A percentile compares a stretch with the other conserved stretches of the same genome.
These are phyloP conservation scores for Elachura formosa DNA, from an alignment of 2,113 vertebrate species.

Conservation along the genomic window DNA sequence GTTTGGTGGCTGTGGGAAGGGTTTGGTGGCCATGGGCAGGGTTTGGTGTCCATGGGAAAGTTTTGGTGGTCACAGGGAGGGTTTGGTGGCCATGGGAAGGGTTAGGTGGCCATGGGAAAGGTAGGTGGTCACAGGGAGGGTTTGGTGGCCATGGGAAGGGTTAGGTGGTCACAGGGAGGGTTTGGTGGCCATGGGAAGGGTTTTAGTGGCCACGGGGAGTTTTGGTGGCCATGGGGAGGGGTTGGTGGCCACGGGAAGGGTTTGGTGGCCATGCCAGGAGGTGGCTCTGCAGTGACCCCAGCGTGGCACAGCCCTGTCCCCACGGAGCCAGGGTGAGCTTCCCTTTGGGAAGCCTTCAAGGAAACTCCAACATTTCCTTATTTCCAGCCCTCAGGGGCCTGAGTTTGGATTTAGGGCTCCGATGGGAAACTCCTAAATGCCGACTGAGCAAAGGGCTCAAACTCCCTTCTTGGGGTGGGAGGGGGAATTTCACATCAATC, in stretches of 20 bases:
- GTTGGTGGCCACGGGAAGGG: not conserved
- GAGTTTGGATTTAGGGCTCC: not conserved
- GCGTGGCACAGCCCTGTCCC: not conserved
- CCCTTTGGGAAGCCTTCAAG: not conserved
- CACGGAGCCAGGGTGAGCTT: not conserved
- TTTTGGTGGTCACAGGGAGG: no score
- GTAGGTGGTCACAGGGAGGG: not conserved
- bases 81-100: no score
- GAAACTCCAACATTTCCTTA: fast-evolving
- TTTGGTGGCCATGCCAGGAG: not conserved
- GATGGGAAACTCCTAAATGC: not conserved
- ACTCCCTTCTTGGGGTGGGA: not conserved
- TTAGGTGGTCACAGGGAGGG: no score
- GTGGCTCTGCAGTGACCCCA: not conserved
- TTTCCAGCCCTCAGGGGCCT: fast-evolving
- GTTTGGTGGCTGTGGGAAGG: no score
- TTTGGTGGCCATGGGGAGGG: not conserved
- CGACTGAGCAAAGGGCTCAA: not conserved
- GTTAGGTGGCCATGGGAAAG: no score
- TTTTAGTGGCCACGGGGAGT: not conserved
- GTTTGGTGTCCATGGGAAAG: not conserved
- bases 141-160: no score
- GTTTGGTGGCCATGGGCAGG: no score
- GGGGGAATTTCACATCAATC: not conserved
- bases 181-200: not conserved